Conservation (phyloP, 2,888 invertebrate species). For the Conomelus anceps region DNA sequence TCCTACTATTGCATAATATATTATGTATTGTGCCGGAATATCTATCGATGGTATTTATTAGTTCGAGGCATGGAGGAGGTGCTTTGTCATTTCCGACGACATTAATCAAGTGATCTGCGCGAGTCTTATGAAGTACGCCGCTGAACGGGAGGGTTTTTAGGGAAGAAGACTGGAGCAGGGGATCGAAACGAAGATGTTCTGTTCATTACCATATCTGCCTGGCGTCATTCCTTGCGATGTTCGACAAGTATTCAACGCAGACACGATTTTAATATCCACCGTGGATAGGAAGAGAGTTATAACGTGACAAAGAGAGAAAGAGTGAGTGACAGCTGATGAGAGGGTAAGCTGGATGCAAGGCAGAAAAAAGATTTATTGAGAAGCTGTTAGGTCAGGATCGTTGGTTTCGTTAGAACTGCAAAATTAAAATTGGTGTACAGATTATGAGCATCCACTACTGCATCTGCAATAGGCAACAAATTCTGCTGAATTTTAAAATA, state of each 20-base stretch:
- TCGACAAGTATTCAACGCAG: background rate
- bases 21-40: background rate
- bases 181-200: background rate
- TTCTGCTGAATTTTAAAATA: too few species aligned
- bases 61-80: background rate
- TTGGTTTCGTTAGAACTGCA: background rate
- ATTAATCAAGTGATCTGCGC: background rate
- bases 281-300: background rate
- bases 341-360: background rate
- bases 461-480: too few species aligned
- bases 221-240: background rate
- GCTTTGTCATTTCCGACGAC: background rate
- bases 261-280: background rate
- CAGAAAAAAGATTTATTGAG: background rate
- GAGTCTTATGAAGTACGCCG: background rate
- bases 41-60: background rate
- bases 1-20: background rate
- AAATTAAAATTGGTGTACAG: background rate
- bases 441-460: too few species aligned
- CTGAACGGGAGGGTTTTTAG: background rate
- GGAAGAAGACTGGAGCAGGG: background rate
- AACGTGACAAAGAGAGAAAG: background rate
- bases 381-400: background rate
- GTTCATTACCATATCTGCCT: background rate
- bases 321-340: background rate